Evolutionary conservation across 2,113 vertebrate species (phyloP).

Genomic region (Gulo gulo): DNA sequence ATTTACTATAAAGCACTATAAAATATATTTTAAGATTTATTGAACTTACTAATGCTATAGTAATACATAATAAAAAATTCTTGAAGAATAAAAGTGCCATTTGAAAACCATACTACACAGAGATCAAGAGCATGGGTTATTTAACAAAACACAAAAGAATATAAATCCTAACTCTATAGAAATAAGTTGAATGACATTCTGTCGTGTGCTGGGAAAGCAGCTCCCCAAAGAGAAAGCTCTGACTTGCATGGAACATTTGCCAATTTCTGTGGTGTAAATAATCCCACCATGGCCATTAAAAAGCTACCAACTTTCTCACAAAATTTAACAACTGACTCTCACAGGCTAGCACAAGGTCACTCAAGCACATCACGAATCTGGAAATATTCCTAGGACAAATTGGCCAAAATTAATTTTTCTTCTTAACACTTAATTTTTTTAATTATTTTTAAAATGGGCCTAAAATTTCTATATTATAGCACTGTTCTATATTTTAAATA

Average conservation of each 20-base stretch:
- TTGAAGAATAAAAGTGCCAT: not conserved
- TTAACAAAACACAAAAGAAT: not conserved
- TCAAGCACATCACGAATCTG: not conserved
- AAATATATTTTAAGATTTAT: conserved; percentile 26
- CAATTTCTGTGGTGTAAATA: not conserved
- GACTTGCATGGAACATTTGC: not conserved
- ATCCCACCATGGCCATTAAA: not conserved
- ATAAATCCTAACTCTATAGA: not conserved
- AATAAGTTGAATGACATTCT: not conserved
- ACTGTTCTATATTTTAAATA: not conserved
- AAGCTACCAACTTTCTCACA: not conserved
- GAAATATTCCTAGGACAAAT: not conserved
- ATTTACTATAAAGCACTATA: conserved; percentile 1
- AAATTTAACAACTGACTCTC: not conserved
- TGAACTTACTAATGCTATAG: not conserved
- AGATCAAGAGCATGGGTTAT: not conserved
- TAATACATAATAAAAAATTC: not conserved
- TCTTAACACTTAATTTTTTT: not conserved
- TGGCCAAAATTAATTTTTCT: not conserved
- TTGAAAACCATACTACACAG: not conserved
- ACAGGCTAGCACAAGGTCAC: not conserved
- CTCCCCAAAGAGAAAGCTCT: not conserved
- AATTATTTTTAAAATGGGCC: not conserved
- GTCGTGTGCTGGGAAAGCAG: not conserved
- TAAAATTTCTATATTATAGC: not conserved